phyloP scores from a whole-genome alignment of 2,888 invertebrate genomes.

The Epicampocera succincta region DNA sequence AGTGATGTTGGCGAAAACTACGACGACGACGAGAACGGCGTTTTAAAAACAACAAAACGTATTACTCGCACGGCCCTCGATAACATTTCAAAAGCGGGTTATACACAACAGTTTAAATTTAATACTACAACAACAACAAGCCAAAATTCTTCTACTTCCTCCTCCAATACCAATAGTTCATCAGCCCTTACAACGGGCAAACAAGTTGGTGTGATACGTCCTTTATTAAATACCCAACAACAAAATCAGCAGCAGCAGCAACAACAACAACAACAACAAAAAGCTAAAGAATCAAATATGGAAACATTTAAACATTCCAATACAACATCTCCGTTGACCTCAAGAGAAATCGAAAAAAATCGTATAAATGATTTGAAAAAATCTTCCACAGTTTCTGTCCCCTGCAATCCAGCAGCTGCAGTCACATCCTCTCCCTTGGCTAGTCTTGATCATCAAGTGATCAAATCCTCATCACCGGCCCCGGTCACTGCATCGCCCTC shows the following conservation, averaged over 20 bases:
- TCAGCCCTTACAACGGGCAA: slow-evolving; percentile 72
- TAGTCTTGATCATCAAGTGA: slow-evolving; percentile 78
- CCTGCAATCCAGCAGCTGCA: background rate
- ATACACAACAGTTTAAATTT: slow-evolving; percentile 83
- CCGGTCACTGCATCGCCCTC: slow-evolving; percentile 24
- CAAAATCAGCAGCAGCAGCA: slow-evolving; percentile 36
- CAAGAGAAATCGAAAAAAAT: slow-evolving; percentile 87
- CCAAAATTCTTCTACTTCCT: slow-evolving; percentile 23
- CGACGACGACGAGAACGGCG: slow-evolving; percentile 78
- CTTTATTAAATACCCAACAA: slow-evolving; percentile 75
- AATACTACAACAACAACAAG: slow-evolving; percentile 72
- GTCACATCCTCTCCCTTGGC: slow-evolving; percentile 63
- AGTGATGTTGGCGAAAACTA: slow-evolving; percentile 71
- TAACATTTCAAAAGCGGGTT: slow-evolving; percentile 87
- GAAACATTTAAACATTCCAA: slow-evolving; percentile 68
- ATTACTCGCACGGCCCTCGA: slow-evolving; percentile 85
- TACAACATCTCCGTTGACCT: slow-evolving; percentile 81
- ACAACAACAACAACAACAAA: slow-evolving; percentile 32
- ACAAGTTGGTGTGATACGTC: slow-evolving; percentile 84
- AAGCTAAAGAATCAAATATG: slow-evolving; percentile 65
- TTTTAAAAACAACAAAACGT: slow-evolving; percentile 76
- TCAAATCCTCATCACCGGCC: slow-evolving; percentile 70
- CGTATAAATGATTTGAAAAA: slow-evolving; percentile 86
- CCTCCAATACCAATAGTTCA: background rate
- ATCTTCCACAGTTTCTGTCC: slow-evolving; percentile 71